Conservation (phyloP, 1,140 invertebrate genomes). For the Philotrypesis tridentata region DNA sequence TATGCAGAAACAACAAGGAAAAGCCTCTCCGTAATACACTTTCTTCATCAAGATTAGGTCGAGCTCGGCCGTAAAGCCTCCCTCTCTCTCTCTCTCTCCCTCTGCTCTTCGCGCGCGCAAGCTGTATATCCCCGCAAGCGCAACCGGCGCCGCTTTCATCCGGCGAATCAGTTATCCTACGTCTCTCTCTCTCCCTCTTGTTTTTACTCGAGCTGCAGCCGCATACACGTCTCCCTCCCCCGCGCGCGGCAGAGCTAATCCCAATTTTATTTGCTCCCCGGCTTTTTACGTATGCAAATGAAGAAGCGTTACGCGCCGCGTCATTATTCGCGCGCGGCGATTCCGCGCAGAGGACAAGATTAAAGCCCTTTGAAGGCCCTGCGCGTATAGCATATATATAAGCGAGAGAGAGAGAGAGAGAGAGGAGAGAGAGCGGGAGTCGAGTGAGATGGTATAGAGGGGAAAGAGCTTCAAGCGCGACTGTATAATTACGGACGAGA, state of each 20-base stretch:
- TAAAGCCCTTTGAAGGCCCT: constrained; percentile 51
- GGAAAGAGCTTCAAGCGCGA: constrained; percentile 51
- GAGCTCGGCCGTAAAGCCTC: neutral
- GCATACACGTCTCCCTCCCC: neutral
- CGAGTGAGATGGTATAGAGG: neutral
- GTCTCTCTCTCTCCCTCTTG: neutral
- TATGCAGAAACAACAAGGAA: neutral
- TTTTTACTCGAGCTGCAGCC: neutral
- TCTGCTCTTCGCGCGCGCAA: constrained; percentile 9
- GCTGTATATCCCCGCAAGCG: constrained; percentile 16
- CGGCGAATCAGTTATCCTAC: constrained; percentile 4
- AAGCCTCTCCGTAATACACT: neutral
- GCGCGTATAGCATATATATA: no score
- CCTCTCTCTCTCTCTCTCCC: constrained; percentile 15
- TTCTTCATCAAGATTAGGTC: neutral
- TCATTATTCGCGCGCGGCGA: constrained; percentile 35
- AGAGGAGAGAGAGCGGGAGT: no score
- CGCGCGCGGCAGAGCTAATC: constrained; percentile 3
- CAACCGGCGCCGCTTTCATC: neutral
- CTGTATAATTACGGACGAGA: constrained; percentile 59
- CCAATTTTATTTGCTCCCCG: constrained; percentile 33
- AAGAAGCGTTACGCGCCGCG: constrained; percentile 10
- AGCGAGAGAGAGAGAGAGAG: no score
- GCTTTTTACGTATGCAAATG: constrained; percentile 38
- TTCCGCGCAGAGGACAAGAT: constrained; percentile 23